These are phyloP conservation scores for Chrysaora quinquecirrha DNA, from an alignment of 30 jellyfish, hydroid and myxozoan species.

Conservation along the genomic window DNA sequence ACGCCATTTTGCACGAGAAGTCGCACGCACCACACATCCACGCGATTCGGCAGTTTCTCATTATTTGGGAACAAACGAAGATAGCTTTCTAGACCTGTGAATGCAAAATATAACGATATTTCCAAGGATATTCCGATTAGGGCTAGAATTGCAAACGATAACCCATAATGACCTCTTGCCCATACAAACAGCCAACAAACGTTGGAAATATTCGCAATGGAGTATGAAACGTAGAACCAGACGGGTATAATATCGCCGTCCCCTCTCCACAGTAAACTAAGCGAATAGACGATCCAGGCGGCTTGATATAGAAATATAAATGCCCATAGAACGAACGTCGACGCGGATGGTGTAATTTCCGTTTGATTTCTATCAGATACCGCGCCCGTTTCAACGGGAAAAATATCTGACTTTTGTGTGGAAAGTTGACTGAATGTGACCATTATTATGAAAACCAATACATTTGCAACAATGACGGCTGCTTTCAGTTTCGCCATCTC, in stretches of 20 bases:
- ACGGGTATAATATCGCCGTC: constrained; percentile 64
- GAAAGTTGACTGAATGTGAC: constrained; percentile 56
- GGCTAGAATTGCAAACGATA: constrained; percentile 54
- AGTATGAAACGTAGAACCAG: constrained; percentile 71
- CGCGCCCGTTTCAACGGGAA: constrained; percentile 61
- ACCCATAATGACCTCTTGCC: constrained; percentile 60
- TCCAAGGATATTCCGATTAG: constrained; percentile 55
- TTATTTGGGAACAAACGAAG: constrained; percentile 39
- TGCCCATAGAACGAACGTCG: constrained; percentile 87
- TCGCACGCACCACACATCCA: constrained; percentile 77
- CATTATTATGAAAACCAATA: constrained; percentile 14
- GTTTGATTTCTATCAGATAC: constrained; percentile 34
- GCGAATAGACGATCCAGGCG: constrained; percentile 73
- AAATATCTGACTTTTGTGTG: constrained; percentile 23
- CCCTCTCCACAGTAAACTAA: constrained; percentile 53
- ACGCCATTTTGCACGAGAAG: constrained; percentile 62
- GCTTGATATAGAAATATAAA: constrained; percentile 74
- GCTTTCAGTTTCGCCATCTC: constrained; percentile 11
- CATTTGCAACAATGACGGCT: constrained; percentile 24
- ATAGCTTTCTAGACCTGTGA: constrained; percentile 51
- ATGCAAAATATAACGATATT: constrained; percentile 47
- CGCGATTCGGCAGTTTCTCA: constrained; percentile 47
- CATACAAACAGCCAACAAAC: constrained; percentile 79
- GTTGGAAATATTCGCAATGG: constrained; percentile 48
- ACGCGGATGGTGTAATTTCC: constrained; percentile 79